phyloP scores from a whole-genome alignment of 2,113 vertebrate species.

The Oxygymnocypris stewartii region DNA sequence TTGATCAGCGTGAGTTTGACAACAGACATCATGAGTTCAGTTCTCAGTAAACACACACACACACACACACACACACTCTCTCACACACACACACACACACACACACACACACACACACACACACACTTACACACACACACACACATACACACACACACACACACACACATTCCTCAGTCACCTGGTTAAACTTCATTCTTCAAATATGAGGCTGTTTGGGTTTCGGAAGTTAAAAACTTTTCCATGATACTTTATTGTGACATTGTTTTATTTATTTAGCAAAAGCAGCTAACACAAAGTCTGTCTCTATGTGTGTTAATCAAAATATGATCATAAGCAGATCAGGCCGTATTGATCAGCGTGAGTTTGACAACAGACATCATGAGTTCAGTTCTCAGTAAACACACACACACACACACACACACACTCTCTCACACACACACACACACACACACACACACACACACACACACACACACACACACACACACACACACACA shows the following conservation, averaged over 20 bases:
- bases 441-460: no score
- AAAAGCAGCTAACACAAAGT: no score
- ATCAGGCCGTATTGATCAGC: slow-evolving; percentile 46
- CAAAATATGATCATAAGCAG: slow-evolving; percentile 19
- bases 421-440: no score
- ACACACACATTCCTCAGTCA: slow-evolving; percentile 59
- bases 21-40: slow-evolving; percentile 41
- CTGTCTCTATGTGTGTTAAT: no score
- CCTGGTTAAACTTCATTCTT: not conserved
- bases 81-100: no score
- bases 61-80: not conserved
- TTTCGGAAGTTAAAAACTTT: not conserved
- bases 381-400: slow-evolving; percentile 36
- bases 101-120: not conserved
- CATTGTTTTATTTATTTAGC: no score
- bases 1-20: slow-evolving; percentile 56
- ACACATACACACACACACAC: not conserved
- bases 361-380: slow-evolving; percentile 55
- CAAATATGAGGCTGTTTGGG: not conserved
- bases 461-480: no score
- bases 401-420: slow-evolving; percentile 24
- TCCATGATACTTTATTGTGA: no score
- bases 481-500: no score
- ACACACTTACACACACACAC: slow-evolving; percentile 33
- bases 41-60: slow-evolving; percentile 43